Conservation (phyloP, 2,797 vertebrate genomes). For the Phrynocephalus forsythii region DNA sequence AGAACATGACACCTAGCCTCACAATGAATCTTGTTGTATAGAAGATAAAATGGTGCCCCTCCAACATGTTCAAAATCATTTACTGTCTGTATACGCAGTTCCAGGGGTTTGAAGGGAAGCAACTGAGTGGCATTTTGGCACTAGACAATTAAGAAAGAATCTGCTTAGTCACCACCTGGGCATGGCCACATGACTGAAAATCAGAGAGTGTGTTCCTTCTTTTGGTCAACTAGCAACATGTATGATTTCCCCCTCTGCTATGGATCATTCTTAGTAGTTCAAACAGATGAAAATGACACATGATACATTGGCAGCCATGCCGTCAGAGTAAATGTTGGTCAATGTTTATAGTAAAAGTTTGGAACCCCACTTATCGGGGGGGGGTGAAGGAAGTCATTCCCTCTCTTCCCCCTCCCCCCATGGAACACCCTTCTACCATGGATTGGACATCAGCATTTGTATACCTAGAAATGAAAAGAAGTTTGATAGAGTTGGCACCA, state of each 20-base stretch:
- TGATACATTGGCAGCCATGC: neutral
- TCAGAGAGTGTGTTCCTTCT: neutral
- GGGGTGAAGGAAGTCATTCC: neutral
- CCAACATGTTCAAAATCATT: no score
- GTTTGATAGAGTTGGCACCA: neutral
- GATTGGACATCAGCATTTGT: neutral
- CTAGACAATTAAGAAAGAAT: constrained; percentile 2
- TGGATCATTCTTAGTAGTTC: neutral
- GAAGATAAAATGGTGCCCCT: no score
- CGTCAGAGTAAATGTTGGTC: neutral
- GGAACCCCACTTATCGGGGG: neutral
- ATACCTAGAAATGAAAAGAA: neutral
- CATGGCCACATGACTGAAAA: neutral
- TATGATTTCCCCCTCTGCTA: constrained; percentile 4
- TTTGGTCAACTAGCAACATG: neutral
- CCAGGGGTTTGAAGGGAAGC: neutral
- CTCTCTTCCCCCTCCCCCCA: no score
- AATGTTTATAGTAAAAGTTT: no score
- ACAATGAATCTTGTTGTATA: neutral
- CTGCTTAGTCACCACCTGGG: neutral
- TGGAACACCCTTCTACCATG: neutral
- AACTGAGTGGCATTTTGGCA: neutral
- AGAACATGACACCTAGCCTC: neutral
- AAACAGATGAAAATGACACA: neutral
- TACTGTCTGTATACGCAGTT: neutral